Conservation (phyloP, 2,113 vertebrate species). For the Gambusia holbrooki region DNA sequence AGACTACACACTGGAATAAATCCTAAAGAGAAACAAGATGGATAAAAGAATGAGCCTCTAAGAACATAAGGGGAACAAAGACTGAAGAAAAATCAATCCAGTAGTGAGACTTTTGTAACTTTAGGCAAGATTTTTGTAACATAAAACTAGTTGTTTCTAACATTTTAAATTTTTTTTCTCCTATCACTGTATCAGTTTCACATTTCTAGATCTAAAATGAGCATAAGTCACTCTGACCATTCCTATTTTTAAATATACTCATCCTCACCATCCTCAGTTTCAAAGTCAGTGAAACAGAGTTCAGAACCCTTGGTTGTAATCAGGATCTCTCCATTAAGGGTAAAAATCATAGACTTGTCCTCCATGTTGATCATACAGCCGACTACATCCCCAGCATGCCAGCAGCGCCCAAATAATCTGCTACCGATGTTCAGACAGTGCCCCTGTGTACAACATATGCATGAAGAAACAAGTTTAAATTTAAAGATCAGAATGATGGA, state of each 20-base stretch:
- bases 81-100: constrained; percentile 39
- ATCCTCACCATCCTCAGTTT: constrained; percentile 89
- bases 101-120: constrained; percentile 52
- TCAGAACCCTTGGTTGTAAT: constrained; percentile 98
- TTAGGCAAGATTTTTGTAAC: constrained; percentile 56
- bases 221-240: neutral
- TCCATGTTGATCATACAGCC: constrained; percentile 99
- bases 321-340: constrained; percentile 95
- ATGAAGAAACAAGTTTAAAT: neutral
- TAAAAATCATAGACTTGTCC: constrained; percentile 99
- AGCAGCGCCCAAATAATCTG: constrained; percentile 92
- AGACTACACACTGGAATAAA: constrained; percentile 96
- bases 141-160: constrained; percentile 42
- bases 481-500: neutral
- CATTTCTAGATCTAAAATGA: constrained; percentile 4
- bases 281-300: constrained; percentile 97
- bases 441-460: constrained; percentile 77
- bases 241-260: constrained; percentile 6
- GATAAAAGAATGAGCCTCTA: constrained; percentile 10
- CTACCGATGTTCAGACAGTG: constrained; percentile 94
- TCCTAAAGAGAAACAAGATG: constrained; percentile 64
- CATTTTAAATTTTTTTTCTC: constrained; percentile 1
- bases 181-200: constrained; percentile 14
- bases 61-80: constrained; percentile 38
- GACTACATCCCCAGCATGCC: constrained; percentile 95